phyloP scores from a whole-genome alignment of 2,888 invertebrate genomes.

The Eudemis profundana region DNA sequence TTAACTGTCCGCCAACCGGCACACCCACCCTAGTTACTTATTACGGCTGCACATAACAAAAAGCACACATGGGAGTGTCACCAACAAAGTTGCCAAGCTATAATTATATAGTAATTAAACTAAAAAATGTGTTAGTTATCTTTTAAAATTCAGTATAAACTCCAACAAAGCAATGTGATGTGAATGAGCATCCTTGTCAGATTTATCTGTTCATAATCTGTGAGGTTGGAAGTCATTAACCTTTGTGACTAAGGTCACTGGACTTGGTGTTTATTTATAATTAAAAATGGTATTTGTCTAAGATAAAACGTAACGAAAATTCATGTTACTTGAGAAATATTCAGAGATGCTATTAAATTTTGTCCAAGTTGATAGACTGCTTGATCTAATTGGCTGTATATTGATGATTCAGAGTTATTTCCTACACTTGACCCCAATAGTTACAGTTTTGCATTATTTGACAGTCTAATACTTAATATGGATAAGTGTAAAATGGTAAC shows the following conservation, averaged over 20 bases:
- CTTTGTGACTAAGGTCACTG: constrained; percentile 9
- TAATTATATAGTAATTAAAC: too few relatives aligned
- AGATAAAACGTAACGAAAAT: too few relatives aligned
- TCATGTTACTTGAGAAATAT: too few relatives aligned
- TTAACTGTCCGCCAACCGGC: too few relatives aligned
- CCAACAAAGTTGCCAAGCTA: too few relatives aligned
- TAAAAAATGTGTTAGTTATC: neutral
- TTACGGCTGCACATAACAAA: too few relatives aligned
- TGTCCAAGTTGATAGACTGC: neutral
- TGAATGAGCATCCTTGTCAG: neutral
- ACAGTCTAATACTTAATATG: too few relatives aligned
- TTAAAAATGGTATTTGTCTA: constrained; percentile 4
- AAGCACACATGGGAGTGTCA: too few relatives aligned
- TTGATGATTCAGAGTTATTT: neutral
- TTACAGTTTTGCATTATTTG: constrained; percentile 5
- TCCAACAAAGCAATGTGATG: neutral
- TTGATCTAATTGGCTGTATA: neutral
- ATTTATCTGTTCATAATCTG: neutral
- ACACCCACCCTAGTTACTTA: too few relatives aligned
- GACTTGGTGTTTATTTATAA: constrained; percentile 6
- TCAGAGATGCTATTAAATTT: neutral
- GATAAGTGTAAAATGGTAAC: too few relatives aligned
- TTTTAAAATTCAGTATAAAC: neutral
- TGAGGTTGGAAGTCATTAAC: constrained; percentile 9
- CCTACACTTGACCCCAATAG: neutral